Base-by-base conservation (phyloP, 2,888 invertebrate species). In the Acanthopleura granulata region DNA sequence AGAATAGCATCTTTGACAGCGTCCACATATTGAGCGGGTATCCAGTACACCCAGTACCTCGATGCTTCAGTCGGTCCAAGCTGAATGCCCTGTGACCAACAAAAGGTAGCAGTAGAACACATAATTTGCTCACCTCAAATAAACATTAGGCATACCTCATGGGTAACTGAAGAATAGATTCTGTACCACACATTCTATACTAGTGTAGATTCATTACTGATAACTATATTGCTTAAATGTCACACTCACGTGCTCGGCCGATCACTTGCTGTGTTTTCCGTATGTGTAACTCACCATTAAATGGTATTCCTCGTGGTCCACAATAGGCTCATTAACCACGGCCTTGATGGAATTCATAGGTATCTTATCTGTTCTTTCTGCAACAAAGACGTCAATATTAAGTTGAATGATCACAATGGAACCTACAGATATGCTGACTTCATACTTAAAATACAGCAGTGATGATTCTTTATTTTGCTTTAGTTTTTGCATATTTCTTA, bases 41-140 rank as follows among this genome's bases (percentile, higher is more conserved):
- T 96, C 97, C 97, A 97, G 91, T 97, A 97, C 78, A 97, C 94
- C 96, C 96, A 97, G 91, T 96, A 96, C 81, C 96, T 92, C 49
- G 96, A 96, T 6, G 96, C 96, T 91, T 97, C 97, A 72, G 97
- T 97, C 14, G 97, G 94, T 22, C 97, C 97, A 82, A 97, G 91
- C 91, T 97, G 97, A 78, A 97, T 93, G 75, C 95, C 96, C 95
- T 96, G 91, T 16, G 88, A 83, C 50, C 18, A 71, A 72, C 75
- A 75, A 69, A 18, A n/a, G 72, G 50, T 27, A 40, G 40, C 14
- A 25, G 12, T 22, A 40, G 9, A 40, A 40, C 40, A 40, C 4
- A 40, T 40, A 6, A 40, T 40, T 40, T 40, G 4, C 40, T 9
- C 40, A 40, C 4, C 9, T 40, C 9, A 3, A 3, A 40, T 40